These are phyloP conservation scores for Chitala chitala DNA, from an alignment of 2,113 vertebrate species.

Conservation along the genomic window DNA sequence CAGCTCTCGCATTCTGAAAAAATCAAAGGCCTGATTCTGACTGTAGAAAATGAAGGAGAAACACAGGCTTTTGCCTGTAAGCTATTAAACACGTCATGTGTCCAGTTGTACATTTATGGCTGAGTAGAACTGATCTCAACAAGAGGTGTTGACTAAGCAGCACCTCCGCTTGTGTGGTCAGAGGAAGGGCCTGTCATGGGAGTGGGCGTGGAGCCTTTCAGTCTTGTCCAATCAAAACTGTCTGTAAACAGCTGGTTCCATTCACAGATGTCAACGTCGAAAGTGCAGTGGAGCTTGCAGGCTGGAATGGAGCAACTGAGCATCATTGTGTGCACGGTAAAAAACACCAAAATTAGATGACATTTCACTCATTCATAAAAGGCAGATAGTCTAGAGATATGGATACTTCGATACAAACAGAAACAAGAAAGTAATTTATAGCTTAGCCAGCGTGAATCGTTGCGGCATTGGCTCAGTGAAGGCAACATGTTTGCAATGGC, in stretches of 20 bases:
- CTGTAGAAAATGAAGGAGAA: too few species aligned
- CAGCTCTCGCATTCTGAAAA: background rate
- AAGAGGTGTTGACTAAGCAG: background rate
- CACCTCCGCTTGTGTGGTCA: conserved; percentile 48
- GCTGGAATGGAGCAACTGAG: background rate
- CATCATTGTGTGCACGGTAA: background rate
- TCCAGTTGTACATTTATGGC: background rate
- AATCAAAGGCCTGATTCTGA: background rate
- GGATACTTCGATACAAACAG: background rate
- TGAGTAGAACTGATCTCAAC: background rate
- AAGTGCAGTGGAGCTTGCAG: conserved; percentile 14
- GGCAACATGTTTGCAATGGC: too few species aligned
- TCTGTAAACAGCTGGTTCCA: conserved; percentile 19
- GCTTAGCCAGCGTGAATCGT: background rate
- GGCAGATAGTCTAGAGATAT: background rate
- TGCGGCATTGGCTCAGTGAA: background rate
- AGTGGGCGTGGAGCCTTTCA: conserved; percentile 44
- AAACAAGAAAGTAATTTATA: background rate
- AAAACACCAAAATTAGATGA: background rate
- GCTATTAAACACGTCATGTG: too few species aligned
- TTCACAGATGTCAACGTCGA: conserved; percentile 5
- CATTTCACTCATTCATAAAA: background rate
- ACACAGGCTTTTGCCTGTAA: too few species aligned
- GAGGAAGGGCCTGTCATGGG: conserved; percentile 42
- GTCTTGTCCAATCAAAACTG: conserved; percentile 40